These are phyloP conservation scores for Heliconius eleuchia DNA, from an alignment of 1,140 invertebrate genomes.

Conservation along the genomic window DNA sequence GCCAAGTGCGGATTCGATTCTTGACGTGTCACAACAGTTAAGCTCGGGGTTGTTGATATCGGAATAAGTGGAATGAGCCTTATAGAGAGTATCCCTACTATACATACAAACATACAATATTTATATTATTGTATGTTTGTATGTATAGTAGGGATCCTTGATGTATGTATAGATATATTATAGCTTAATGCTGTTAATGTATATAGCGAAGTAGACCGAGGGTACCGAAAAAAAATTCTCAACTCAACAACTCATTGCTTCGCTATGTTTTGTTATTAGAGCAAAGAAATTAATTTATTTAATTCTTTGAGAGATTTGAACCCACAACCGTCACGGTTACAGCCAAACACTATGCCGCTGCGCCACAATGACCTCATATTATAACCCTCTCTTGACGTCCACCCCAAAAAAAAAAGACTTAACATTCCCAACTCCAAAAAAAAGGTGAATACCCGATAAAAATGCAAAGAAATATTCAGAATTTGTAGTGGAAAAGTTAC, in stretches of 20 bases:
- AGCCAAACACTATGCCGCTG: not conserved
- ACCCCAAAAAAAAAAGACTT: not conserved
- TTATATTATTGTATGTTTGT: not conserved
- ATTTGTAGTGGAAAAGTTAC: conserved; percentile 22
- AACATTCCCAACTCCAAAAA: conserved; percentile 8
- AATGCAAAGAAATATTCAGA: conserved; percentile 20
- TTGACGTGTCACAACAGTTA: not conserved
- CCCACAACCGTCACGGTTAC: not conserved
- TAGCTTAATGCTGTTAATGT: no score
- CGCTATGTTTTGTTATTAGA: no score
- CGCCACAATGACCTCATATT: not conserved
- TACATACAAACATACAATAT: not conserved
- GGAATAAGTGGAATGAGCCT: not conserved
- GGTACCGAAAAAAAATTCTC: no score
- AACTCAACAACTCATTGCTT: no score
- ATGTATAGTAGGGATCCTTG: not conserved
- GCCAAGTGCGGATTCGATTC: conserved; percentile 5
- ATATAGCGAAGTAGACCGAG: not conserved
- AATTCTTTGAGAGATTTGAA: not conserved
- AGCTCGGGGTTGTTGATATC: not conserved
- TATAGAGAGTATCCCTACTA: not conserved
- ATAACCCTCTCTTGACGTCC: not conserved
- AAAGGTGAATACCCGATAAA: conserved; percentile 9
- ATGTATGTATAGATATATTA: no score
- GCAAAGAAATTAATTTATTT: no score